A percentile compares a stretch with the other conserved stretches of the same genome.
These are phyloP conservation scores for Stomatorhinus walkeri DNA, from an alignment of 2,797 vertebrate species.

Conservation along the genomic window DNA sequence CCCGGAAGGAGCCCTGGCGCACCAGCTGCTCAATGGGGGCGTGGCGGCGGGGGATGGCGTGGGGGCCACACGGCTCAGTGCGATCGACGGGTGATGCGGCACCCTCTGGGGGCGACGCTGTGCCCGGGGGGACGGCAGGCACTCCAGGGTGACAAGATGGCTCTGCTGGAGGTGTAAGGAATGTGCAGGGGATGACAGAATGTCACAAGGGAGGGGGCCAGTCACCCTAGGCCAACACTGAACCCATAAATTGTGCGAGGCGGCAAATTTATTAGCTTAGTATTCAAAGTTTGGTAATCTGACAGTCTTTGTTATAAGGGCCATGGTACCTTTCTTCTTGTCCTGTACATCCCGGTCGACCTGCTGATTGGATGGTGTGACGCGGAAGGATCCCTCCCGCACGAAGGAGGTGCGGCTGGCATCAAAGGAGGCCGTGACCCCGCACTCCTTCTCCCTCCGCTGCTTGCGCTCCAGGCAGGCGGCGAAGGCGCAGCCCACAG, in stretches of 20 bases:
- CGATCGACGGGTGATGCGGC: slow-evolving; percentile 71
- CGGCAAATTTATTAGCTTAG: neutral
- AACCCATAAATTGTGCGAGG: neutral
- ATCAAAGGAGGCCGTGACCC: slow-evolving; percentile 82
- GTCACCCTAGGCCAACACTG: neutral
- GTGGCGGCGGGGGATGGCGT: slow-evolving; percentile 81
- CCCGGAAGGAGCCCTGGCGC: slow-evolving; percentile 83
- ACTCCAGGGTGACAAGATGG: slow-evolving; percentile 36
- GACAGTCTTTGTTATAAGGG: neutral
- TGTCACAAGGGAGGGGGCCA: neutral
- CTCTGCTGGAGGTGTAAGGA: slow-evolving; percentile 42
- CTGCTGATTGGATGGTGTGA: slow-evolving; percentile 60
- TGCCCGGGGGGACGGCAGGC: slow-evolving; percentile 58
- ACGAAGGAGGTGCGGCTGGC: slow-evolving; percentile 83
- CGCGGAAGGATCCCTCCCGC: slow-evolving; percentile 81
- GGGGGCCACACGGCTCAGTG: slow-evolving; percentile 66
- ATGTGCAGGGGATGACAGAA: neutral
- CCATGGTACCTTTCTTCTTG: slow-evolving; percentile 74
- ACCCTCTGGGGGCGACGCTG: slow-evolving; percentile 72
- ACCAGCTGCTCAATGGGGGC: slow-evolving; percentile 90
- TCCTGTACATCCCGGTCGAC: slow-evolving; percentile 66
- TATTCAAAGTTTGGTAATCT: neutral
- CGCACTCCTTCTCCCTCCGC: slow-evolving; percentile 83
- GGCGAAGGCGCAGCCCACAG: slow-evolving; percentile 83
- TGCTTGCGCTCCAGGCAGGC: slow-evolving; percentile 88